Evolutionary conservation across 2,888 invertebrate genomes (phyloP).

Genomic region (Mechanitis messenoides): DNA sequence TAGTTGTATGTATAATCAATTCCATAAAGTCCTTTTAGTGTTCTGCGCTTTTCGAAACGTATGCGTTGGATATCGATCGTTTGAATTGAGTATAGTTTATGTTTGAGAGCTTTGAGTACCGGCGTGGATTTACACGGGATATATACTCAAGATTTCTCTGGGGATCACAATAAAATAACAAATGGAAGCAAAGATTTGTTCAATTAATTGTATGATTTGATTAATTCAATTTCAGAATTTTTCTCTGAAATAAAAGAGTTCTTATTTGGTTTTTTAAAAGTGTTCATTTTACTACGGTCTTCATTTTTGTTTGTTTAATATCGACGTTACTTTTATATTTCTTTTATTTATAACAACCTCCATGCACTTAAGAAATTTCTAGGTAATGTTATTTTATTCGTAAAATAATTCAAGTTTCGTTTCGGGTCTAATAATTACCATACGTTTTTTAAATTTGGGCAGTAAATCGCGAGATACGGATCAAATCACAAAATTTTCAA

Average conservation of each 20-base stretch:
- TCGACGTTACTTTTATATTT: too few species aligned
- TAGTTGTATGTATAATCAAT: constrained; percentile 9
- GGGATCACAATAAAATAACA: not conserved
- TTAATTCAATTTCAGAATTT: too few species aligned
- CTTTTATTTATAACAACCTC: too few species aligned
- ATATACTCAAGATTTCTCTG: not conserved
- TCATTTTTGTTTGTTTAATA: too few species aligned
- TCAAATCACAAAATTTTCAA: constrained; percentile 8
- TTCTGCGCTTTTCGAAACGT: constrained; percentile 7
- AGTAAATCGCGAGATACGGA: constrained; percentile 3
- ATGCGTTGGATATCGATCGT: constrained; percentile 3
- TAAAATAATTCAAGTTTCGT: too few species aligned
- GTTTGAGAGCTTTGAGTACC: not conserved
- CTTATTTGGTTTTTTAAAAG: too few species aligned
- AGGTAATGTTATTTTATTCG: too few species aligned
- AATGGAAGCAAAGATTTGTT: constrained; percentile 1
- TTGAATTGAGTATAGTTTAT: constrained; percentile 3
- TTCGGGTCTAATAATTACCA: not conserved
- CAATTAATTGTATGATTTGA: not conserved
- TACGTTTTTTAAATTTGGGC: not conserved
- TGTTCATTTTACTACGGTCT: too few species aligned
- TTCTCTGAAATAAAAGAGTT: too few species aligned
- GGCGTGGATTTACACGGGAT: not conserved
- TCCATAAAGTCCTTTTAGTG: constrained; percentile 8
- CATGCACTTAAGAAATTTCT: too few species aligned